These are phyloP conservation scores for Notarius lentiginosus DNA, from an alignment of 2,113 vertebrate species.

Conservation along the genomic window DNA sequence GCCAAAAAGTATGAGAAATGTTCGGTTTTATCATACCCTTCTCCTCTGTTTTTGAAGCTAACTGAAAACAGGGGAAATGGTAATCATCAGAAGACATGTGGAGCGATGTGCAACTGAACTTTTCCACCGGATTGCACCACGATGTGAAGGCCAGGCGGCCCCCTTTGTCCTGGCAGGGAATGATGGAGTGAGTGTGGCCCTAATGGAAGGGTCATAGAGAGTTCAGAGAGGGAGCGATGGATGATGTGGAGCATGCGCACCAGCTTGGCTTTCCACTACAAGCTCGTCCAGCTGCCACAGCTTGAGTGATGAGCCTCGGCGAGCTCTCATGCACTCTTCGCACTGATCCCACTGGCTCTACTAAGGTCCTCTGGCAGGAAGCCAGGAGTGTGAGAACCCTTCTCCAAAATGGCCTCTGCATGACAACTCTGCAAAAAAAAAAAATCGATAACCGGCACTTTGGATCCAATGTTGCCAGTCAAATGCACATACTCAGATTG, in stretches of 20 bases:
- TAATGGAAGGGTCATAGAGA: constrained; percentile 55
- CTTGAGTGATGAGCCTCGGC: constrained; percentile 50
- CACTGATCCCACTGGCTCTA: constrained; percentile 27
- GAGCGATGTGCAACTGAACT: constrained; percentile 48
- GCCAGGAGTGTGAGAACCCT: constrained; percentile 45
- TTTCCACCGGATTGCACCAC: constrained; percentile 52
- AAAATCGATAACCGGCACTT: constrained; percentile 10
- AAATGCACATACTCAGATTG: constrained; percentile 25
- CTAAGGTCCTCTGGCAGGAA: constrained; percentile 38
- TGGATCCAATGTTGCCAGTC: constrained; percentile 32
- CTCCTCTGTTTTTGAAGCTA: constrained; percentile 39
- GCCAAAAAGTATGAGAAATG: constrained; percentile 40
- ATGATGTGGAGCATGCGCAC: constrained; percentile 48
- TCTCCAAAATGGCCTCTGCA: constrained; percentile 32
- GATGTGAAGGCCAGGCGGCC: constrained; percentile 47
- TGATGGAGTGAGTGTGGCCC: constrained; percentile 60
- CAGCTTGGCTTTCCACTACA: constrained; percentile 23
- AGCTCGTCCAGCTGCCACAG: constrained; percentile 42
- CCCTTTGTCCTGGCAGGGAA: constrained; percentile 54
- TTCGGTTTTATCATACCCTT: constrained; percentile 31
- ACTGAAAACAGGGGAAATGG: constrained; percentile 47
- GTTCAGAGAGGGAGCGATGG: constrained; percentile 47
- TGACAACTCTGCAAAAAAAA: constrained; percentile 10
- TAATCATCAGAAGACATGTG: constrained; percentile 36
- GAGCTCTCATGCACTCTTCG: constrained; percentile 32